These are phyloP conservation scores for Drosophila quinaria DNA, from an alignment of 2,888 invertebrate genomes.

Conservation along the genomic window DNA sequence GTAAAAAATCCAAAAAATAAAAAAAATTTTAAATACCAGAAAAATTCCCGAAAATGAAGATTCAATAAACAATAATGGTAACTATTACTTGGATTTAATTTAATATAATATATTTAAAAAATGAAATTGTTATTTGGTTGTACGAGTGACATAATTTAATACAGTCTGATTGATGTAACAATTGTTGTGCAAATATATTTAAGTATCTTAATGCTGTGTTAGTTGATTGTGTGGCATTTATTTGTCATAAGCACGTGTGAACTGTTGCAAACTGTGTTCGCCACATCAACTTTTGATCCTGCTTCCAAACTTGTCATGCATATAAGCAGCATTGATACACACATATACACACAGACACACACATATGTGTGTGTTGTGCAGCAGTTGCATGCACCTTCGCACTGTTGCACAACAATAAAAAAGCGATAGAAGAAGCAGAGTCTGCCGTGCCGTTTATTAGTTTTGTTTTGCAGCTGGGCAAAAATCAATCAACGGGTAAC, in stretches of 20 bases:
- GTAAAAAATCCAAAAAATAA: too few species aligned
- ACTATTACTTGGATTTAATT: too few species aligned
- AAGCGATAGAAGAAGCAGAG: background rate
- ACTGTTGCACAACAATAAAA: constrained; percentile 71
- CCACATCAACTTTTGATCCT: constrained; percentile 58
- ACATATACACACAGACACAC: background rate
- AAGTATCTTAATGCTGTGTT: background rate
- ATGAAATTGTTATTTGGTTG: too few species aligned
- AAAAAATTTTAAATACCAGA: too few species aligned
- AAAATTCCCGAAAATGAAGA: too few species aligned
- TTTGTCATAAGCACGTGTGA: constrained; percentile 50
- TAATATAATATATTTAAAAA: too few species aligned
- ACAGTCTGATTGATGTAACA: too few species aligned
- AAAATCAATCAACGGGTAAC: constrained; percentile 69
- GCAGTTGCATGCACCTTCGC: constrained; percentile 63
- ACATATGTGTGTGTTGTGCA: constrained; percentile 19
- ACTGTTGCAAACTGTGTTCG: constrained; percentile 47
- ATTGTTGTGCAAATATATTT: background rate
- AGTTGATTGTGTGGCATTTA: background rate
- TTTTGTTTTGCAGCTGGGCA: constrained; percentile 69
- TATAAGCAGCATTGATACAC: constrained; percentile 59
- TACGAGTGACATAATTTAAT: too few species aligned
- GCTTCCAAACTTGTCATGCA: constrained; percentile 66
- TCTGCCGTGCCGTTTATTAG: constrained; percentile 63
- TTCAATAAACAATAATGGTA: too few species aligned